Conservation (phyloP, 2,888 invertebrate genomes). For the Aphrophora alni region DNA sequence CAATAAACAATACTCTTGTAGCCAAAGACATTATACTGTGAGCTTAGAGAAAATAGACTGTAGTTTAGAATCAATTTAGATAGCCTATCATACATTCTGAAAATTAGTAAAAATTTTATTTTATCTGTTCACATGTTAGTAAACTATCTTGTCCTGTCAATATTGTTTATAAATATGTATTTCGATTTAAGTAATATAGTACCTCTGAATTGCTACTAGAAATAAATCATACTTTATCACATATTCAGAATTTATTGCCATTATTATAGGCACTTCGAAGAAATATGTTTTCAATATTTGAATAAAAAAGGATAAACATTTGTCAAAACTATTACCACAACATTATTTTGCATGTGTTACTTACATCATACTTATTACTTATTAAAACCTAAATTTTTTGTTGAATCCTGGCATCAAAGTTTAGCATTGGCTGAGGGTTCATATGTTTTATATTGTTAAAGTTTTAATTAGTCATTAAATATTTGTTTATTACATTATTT, state of each 20-base stretch:
- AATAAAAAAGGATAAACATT: too few species aligned
- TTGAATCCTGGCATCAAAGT: too few species aligned
- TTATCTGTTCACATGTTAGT: conserved; percentile 3
- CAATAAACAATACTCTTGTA: conserved; percentile 20
- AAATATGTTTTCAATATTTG: too few species aligned
- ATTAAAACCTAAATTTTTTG: too few species aligned
- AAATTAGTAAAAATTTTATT: neutral
- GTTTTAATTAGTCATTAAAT: too few species aligned
- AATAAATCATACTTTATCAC: neutral
- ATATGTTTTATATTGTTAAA: too few species aligned
- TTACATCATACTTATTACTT: too few species aligned
- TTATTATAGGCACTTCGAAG: too few species aligned
- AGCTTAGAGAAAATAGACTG: conserved; percentile 41
- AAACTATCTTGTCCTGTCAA: neutral
- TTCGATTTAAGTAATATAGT: neutral
- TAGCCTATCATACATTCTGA: neutral
- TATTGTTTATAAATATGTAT: neutral
- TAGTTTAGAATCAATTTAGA: conserved; percentile 17
- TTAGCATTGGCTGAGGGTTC: too few species aligned
- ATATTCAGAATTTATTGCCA: neutral
- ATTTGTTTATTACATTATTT: too few species aligned
- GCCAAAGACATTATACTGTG: conserved; percentile 37
- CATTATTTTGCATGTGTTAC: too few species aligned
- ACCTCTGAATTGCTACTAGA: neutral
- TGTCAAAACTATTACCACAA: too few species aligned